Conservation (phyloP, 2,888 invertebrate species). For the Seladonia tumulorum region DNA sequence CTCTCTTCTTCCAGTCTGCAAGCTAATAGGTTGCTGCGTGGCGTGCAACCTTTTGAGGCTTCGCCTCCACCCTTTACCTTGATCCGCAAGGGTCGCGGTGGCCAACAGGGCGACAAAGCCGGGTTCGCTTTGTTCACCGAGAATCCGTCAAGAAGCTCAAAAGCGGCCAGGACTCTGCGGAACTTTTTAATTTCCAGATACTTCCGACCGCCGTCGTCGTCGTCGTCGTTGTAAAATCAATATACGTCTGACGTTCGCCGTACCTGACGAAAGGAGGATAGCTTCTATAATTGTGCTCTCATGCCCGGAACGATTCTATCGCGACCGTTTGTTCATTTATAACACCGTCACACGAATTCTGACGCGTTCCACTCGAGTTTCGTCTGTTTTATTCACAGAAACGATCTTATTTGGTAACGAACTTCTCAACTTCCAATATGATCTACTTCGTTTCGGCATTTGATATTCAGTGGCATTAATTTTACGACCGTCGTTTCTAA, state of each 20-base stretch:
- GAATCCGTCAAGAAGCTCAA: slow-evolving; percentile 18
- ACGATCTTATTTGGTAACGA: too few species aligned
- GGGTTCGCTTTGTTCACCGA: slow-evolving; percentile 38
- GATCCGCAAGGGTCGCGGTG: slow-evolving; percentile 31
- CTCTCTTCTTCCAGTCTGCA: slow-evolving; percentile 43
- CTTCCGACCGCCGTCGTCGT: not conserved
- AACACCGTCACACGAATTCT: not conserved
- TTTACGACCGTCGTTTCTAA: too few species aligned
- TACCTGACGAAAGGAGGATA: not conserved
- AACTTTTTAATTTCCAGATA: slow-evolving; percentile 42
- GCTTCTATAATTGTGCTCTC: not conserved
- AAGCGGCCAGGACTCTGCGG: slow-evolving; percentile 26
- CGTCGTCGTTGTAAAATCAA: not conserved
- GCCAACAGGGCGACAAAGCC: slow-evolving; percentile 34
- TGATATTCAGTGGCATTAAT: too few species aligned
- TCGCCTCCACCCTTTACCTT: slow-evolving; percentile 44
- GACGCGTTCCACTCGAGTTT: not conserved
- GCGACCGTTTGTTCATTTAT: not conserved
- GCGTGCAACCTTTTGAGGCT: slow-evolving; percentile 48
- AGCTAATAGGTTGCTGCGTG: slow-evolving; percentile 59
- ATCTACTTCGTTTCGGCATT: too few species aligned
- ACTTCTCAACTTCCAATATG: too few species aligned
- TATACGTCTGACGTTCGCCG: not conserved
- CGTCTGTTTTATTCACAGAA: too few species aligned
- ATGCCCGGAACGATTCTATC: not conserved